phyloP scores from a whole-genome alignment of 2,888 invertebrate species.

The Metallyticus violacea region DNA sequence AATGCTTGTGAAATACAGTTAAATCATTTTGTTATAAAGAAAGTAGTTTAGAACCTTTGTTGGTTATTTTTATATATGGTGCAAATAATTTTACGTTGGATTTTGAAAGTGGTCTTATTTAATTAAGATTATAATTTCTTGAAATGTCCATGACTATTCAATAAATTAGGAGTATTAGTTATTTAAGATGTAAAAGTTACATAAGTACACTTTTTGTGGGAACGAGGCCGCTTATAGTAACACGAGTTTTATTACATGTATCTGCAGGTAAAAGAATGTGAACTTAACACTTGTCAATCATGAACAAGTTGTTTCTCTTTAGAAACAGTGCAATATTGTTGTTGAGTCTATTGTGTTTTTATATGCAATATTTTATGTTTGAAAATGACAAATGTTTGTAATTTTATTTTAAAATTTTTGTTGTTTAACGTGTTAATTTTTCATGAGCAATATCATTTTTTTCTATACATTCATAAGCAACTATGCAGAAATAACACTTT shows the following conservation, averaged over 20 bases:
- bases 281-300: background rate
- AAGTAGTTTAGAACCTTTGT: background rate
- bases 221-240: background rate
- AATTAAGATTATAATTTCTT: background rate
- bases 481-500: background rate
- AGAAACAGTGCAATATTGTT: background rate
- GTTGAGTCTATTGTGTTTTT: background rate
- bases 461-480: background rate
- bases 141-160: background rate
- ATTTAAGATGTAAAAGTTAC: background rate
- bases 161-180: background rate
- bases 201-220: background rate
- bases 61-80: background rate
- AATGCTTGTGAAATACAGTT: too few species aligned
- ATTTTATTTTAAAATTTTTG: background rate
- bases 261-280: background rate
- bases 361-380: background rate
- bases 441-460: background rate
- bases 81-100: background rate
- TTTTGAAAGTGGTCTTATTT: background rate
- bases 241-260: background rate
- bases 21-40: background rate
- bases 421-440: background rate
- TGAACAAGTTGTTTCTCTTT: background rate
- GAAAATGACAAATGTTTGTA: background rate